Conservation (phyloP, 1,140 invertebrate genomes). For the Laodelphax striatellus region DNA sequence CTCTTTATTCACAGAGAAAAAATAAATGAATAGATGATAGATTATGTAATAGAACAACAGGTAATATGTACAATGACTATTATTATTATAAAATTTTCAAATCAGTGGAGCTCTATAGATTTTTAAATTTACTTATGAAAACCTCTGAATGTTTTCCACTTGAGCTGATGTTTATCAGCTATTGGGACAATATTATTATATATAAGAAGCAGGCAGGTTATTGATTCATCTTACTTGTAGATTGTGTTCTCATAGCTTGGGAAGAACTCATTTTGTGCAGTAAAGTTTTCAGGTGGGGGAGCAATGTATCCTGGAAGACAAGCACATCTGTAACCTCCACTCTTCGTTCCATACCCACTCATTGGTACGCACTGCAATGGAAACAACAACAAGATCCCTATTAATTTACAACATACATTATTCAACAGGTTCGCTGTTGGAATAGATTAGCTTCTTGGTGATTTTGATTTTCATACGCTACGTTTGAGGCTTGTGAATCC, state of each 20-base stretch:
- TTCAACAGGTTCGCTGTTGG: not conserved
- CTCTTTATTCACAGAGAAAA: too few species aligned
- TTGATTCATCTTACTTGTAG: not conserved
- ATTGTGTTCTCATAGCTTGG: not conserved
- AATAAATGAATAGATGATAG: too few species aligned
- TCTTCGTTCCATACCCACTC: slow-evolving; percentile 9
- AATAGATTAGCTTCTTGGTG: not conserved
- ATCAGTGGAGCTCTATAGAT: too few species aligned
- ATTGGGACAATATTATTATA: too few species aligned
- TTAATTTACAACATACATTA: not conserved
- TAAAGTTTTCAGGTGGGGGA: slow-evolving; percentile 11
- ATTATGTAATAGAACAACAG: too few species aligned
- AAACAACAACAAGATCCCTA: not conserved
- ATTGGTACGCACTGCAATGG: slow-evolving; percentile 16
- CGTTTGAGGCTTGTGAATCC: not conserved
- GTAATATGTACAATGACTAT: too few species aligned
- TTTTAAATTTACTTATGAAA: too few species aligned
- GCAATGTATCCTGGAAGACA: slow-evolving; percentile 18
- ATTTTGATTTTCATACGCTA: not conserved
- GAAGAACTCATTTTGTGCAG: not conserved
- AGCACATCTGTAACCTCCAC: slow-evolving; percentile 16
- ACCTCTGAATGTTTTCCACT: too few species aligned
- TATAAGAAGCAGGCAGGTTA: too few species aligned
- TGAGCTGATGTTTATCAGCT: too few species aligned
- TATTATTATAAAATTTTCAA: too few species aligned